Percentiles rank a stretch among this genome's conserved stretches.
These are phyloP conservation scores for Rhineura floridana DNA, from an alignment of 2,113 vertebrate genomes.

Conservation along the genomic window DNA sequence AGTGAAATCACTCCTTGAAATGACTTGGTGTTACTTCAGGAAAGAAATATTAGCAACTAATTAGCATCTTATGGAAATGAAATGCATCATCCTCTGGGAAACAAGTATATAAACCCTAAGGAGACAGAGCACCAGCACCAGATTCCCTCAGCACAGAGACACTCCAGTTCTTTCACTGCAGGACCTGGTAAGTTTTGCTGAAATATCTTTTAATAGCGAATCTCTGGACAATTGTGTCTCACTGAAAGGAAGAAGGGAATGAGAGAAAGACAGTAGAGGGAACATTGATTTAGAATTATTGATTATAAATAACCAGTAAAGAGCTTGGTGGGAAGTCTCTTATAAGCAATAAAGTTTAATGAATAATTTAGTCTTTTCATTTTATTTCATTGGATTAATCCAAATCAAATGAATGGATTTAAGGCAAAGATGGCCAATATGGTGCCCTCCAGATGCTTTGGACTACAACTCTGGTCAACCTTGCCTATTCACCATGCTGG, in stretches of 20 bases:
- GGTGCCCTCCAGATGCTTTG: too few species aligned
- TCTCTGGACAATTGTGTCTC: neutral
- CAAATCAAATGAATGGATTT: too few species aligned
- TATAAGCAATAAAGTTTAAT: neutral
- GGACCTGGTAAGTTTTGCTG: neutral
- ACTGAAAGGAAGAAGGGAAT: neutral
- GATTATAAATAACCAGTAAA: neutral
- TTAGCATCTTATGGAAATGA: neutral
- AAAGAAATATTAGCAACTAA: neutral
- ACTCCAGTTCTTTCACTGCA: neutral
- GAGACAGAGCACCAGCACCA: too few species aligned
- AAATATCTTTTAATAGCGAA: neutral
- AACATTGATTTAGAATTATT: neutral
- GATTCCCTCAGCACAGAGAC: neutral
- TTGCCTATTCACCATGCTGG: too few species aligned
- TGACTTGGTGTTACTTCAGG: neutral
- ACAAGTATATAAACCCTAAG: neutral
- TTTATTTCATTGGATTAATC: too few species aligned
- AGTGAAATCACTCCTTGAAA: neutral
- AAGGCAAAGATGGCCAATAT: too few species aligned
- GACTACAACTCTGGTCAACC: too few species aligned
- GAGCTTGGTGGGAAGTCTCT: neutral
- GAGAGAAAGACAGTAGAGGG: neutral
- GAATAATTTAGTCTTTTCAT: too few species aligned
- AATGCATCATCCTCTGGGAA: neutral